These are phyloP conservation scores for Adoxophyes honmai DNA, from an alignment of 1,140 invertebrate genomes.

Conservation along the genomic window DNA sequence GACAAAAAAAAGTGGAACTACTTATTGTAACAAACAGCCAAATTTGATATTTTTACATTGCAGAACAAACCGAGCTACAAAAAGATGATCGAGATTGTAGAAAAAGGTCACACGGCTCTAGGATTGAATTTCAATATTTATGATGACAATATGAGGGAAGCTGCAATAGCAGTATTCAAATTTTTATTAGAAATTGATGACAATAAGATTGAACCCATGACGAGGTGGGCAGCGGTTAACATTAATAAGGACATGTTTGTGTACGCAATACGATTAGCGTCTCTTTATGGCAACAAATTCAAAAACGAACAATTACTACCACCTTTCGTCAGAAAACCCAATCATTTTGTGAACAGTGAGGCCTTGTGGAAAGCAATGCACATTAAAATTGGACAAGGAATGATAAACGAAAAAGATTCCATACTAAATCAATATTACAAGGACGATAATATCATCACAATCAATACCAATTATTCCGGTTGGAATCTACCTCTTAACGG, in stretches of 20 bases:
- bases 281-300: constrained; percentile 29
- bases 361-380: constrained; percentile 50
- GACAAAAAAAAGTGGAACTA: no score
- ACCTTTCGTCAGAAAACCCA: constrained; percentile 53
- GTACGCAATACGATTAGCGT: constrained; percentile 40
- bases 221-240: constrained; percentile 39
- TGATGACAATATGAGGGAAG: constrained; percentile 56
- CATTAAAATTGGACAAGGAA: constrained; percentile 40
- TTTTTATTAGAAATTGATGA: constrained; percentile 35
- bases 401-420: constrained; percentile 36
- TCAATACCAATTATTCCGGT: constrained; percentile 78
- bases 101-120: constrained; percentile 46
- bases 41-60: no score
- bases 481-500: constrained; percentile 72
- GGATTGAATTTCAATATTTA: constrained; percentile 61
- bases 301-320: constrained; percentile 32
- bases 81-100: constrained; percentile 19
- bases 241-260: constrained; percentile 52
- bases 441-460: constrained; percentile 37
- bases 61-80: constrained; percentile 1
- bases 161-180: constrained; percentile 47
- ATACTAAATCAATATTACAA: constrained; percentile 44
- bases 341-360: constrained; percentile 59
- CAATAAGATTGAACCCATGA: constrained; percentile 25
- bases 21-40: no score